Conservation (phyloP, 2,113 vertebrate genomes). For the Pelobates fuscus region DNA sequence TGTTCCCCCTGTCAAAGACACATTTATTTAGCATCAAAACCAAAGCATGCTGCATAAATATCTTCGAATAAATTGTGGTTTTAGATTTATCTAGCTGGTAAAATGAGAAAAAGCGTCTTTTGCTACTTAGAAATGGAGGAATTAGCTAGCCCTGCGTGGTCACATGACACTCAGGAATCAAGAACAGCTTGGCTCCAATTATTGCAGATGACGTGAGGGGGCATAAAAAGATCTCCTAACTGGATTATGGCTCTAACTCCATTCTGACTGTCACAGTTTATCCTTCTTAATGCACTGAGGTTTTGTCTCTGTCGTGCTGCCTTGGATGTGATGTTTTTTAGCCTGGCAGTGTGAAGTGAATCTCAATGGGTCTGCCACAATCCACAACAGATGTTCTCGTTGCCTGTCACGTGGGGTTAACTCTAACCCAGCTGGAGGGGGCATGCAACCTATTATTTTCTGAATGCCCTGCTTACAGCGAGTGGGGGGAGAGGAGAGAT, state of each 20-base stretch:
- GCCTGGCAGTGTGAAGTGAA: constrained; percentile 25
- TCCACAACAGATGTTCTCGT: constrained; percentile 3
- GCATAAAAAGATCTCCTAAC: constrained; percentile 57
- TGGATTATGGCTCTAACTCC: constrained; percentile 57
- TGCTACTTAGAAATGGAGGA: constrained; percentile 2
- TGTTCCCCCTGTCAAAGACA: neutral
- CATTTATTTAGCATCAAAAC: neutral
- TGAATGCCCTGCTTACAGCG: neutral
- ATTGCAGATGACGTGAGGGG: constrained; percentile 51
- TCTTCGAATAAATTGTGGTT: neutral
- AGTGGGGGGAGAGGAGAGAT: neutral
- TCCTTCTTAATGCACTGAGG: constrained; percentile 52
- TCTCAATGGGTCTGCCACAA: constrained; percentile 25
- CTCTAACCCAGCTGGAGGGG: neutral
- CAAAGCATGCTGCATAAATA: constrained; percentile 10
- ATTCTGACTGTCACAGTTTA: constrained; percentile 56
- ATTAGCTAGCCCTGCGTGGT: constrained; percentile 32
- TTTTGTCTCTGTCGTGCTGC: constrained; percentile 44
- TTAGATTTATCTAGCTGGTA: too few species aligned
- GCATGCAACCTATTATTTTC: neutral
- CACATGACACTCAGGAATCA: constrained; percentile 24
- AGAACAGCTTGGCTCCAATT: constrained; percentile 55
- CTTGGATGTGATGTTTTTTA: constrained; percentile 33
- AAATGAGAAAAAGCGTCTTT: too few species aligned
- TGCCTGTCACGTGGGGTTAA: constrained; percentile 12